Evolutionary conservation across 1,140 invertebrate genomes (phyloP), one percentile per base, ranked within the genome.

Genomic region (Anastatus disparis): DNA sequence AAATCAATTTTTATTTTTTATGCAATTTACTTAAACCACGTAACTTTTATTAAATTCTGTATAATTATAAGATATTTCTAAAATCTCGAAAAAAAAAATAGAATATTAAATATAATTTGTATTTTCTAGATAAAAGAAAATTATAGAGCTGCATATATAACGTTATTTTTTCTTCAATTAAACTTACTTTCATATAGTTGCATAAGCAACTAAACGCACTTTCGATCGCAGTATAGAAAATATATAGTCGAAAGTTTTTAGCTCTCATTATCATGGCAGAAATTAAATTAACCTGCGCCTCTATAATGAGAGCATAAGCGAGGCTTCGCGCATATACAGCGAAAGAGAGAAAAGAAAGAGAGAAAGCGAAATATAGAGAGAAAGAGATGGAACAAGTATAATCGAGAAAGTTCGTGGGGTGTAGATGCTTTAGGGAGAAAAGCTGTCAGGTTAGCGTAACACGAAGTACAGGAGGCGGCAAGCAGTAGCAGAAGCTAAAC

Each of bases 371-470:
- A 38, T 4, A 35, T 20, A 38, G 27, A 20, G 31, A 59, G 56
- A 17, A 12, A n/a, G 56, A 9, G 56, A n/a, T 46, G 7, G 22
- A 31, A 10, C 26, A 62, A 26, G 40, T 10, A 31, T 9, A 38
- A 24, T 7, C n/a, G n/a, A 26, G 55, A 48, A 67, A 58, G 64
- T 65, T 55, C 29, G 65, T n/a, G 29, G 65, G 55, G 24, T 58
- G 13, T 24, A 42, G 8, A 22, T 20, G 31, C 13, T n/a, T n/a
- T n/a, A 56, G 35, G 17, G 59, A 53, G 56, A 61, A 69, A 69
- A 63, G 68, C 68, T 70, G 68, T 63, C 58, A 63, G 42, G 35
- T 48, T 58, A 38, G 53, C 55, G 53, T 46, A n/a, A n/a, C n/a
- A 35, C 44, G 27, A n/a, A n/a, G n/a, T n/a, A n/a, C n/a, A n/a